Evolutionary conservation across 2,888 invertebrate species (phyloP), one percentile per base, ranked within the genome.

Genomic region (Drosophila falleni): DNA sequence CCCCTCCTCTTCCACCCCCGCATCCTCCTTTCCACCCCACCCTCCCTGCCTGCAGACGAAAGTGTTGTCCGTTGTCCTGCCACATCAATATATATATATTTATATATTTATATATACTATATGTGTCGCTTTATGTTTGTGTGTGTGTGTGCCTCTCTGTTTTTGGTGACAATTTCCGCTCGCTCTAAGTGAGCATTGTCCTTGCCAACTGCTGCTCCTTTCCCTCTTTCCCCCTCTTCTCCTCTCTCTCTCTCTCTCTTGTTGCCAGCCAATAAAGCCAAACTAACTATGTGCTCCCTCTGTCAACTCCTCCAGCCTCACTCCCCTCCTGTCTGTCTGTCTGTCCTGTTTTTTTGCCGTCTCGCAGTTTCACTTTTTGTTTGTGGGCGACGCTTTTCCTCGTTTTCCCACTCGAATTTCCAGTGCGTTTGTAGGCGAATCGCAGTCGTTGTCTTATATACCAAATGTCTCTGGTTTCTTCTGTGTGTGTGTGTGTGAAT

Each of bases 361-460:
- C 81, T 81, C 85, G 81, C 87, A 78, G 63, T 89, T 87, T 83
- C 89, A 87, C 89, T 83, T 84, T 89, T 83, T 87, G 81, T 55
- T 55, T 80, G 80, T 77, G 77, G 77, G 78, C 51, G 71, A 67
- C 62, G 42, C 50, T 76, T 71, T 63, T 63, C 41, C 61, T 61
- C 47, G 72, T 47, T 63, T 71, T 74, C 49, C 84, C 54, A 69
- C 72, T 83, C 83, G 74, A 86, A 89, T 89, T 82, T 85, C 71
- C 77, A 87, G 54, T 84, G 81, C 74, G 74, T 83, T 66, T 61
- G 47, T 60, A 58, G 72, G 46, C 78, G 78, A 72, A 66, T 63
- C 51, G 42, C 54, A 71, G 50, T 59, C 59, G 50, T 56, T 56
- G 47, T 33, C 61, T 70, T 69, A 54, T 66, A 55, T 65, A 62